Conservation (phyloP, 2,888 invertebrate species). For the Stenodema calcarata region DNA sequence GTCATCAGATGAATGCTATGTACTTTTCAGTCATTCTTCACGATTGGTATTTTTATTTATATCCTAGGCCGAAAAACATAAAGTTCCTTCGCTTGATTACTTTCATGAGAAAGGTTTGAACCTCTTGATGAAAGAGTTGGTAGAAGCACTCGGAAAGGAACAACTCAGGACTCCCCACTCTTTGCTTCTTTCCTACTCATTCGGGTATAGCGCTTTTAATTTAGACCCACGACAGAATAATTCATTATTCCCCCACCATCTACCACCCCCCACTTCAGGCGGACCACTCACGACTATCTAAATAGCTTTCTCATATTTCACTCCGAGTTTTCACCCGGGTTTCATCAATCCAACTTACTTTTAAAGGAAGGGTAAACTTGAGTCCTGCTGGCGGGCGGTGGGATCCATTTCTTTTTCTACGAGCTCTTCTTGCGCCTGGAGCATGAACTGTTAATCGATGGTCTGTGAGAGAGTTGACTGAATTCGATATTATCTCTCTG, state of each 20-base stretch:
- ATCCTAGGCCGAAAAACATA: not conserved
- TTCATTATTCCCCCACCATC: constrained; percentile 15
- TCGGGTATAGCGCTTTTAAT: constrained; percentile 41
- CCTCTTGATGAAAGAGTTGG: constrained; percentile 5
- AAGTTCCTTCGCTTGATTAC: constrained; percentile 3
- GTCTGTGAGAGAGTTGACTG: not conserved
- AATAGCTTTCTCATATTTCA: constrained; percentile 44
- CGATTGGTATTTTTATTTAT: no score
- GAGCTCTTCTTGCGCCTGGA: not conserved
- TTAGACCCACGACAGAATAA: constrained; percentile 41
- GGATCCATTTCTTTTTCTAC: not conserved
- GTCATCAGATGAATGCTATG: no score
- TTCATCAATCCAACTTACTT: constrained; percentile 28
- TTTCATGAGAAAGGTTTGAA: not conserved
- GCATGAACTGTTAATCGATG: not conserved
- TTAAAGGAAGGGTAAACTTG: not conserved
- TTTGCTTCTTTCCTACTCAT: constrained; percentile 1
- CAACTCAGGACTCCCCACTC: not conserved
- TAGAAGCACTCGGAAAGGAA: not conserved
- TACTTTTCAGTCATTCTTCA: no score
- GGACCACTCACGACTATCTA: constrained; percentile 19
- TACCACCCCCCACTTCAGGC: not conserved
- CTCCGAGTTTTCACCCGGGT: not conserved
- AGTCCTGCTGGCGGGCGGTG: not conserved
- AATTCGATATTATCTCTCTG: not conserved